A percentile compares a stretch with the other conserved stretches of the same genome.
phyloP scores from a whole-genome alignment of 2,113 vertebrate genomes.

The Apaloderma vittatum region DNA sequence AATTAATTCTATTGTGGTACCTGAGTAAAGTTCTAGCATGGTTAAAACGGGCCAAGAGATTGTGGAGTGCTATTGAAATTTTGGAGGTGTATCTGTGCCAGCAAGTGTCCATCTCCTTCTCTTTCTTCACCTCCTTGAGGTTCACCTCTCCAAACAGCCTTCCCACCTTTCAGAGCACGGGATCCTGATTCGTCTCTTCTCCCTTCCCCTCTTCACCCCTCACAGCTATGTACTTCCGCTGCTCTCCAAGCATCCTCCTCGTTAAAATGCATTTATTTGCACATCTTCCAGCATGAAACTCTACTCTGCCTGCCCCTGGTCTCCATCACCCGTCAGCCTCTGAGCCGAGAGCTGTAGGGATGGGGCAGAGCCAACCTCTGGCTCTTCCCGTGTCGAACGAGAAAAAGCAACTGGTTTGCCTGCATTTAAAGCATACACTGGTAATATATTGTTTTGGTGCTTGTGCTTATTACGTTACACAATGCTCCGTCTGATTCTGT shows the following conservation, averaged over 20 bases:
- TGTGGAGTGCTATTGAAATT: not conserved
- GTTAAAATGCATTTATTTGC: not conserved
- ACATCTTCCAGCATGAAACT: not conserved
- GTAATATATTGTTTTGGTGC: not conserved
- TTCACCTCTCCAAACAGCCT: not conserved
- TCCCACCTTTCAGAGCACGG: not conserved
- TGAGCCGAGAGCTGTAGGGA: not conserved
- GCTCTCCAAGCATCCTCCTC: not conserved
- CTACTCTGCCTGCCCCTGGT: accelerated
- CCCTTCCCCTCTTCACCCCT: not conserved
- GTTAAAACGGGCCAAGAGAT: not conserved
- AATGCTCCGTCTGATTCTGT: not conserved
- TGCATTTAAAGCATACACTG: not conserved
- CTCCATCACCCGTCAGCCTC: not conserved
- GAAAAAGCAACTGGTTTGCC: not conserved
- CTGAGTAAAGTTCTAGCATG: not conserved
- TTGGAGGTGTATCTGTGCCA: not conserved
- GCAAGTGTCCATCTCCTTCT: not conserved
- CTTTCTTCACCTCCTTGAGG: not conserved
- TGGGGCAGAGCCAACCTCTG: not conserved
- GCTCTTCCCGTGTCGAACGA: not conserved
- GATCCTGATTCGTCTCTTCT: not conserved
- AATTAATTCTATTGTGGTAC: not conserved
- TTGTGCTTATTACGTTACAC: not conserved
- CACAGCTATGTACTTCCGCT: not conserved